Conservation (phyloP, 2,888 invertebrate species). For the Yponomeuta malinellus region DNA sequence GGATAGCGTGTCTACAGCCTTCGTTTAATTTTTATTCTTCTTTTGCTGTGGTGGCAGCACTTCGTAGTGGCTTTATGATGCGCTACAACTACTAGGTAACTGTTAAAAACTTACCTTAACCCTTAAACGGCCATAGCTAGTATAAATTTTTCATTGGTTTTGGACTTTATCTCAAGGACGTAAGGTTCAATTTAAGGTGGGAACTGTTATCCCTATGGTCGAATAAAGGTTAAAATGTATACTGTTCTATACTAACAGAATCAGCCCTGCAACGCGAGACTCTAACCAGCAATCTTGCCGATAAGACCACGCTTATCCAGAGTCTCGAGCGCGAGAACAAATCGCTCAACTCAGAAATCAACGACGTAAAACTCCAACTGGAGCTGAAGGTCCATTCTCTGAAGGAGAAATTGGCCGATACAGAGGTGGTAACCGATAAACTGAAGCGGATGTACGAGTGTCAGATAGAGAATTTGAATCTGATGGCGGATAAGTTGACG, state of each 20-base stretch:
- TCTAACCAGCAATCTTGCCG: constrained; percentile 30
- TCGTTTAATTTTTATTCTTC: too few species aligned
- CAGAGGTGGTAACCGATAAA: constrained; percentile 47
- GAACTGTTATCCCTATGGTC: too few species aligned
- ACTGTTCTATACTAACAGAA: constrained; percentile 27
- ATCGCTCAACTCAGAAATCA: constrained; percentile 39
- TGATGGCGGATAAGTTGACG: constrained; percentile 47
- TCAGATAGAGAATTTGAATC: constrained; percentile 50
- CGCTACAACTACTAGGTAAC: too few species aligned
- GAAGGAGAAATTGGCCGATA: constrained; percentile 49
- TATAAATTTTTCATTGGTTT: too few species aligned
- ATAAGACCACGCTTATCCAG: constrained; percentile 36
- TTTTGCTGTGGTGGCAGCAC: too few species aligned
- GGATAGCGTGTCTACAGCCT: too few species aligned
- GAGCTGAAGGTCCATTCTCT: constrained; percentile 51
- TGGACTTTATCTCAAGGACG: too few species aligned
- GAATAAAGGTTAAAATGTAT: too few species aligned
- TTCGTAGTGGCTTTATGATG: too few species aligned
- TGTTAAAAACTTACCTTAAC: too few species aligned
- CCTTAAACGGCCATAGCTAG: too few species aligned
- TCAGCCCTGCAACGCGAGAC: constrained; percentile 33
- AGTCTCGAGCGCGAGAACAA: constrained; percentile 40
- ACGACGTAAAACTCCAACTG: constrained; percentile 45
- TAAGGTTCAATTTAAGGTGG: too few species aligned
- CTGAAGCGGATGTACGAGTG: constrained; percentile 48